A percentile compares a stretch with the other conserved stretches of the same genome.
These are phyloP conservation scores for Ischnura elegans DNA, from an alignment of 2,888 invertebrate species.

Conservation along the genomic window DNA sequence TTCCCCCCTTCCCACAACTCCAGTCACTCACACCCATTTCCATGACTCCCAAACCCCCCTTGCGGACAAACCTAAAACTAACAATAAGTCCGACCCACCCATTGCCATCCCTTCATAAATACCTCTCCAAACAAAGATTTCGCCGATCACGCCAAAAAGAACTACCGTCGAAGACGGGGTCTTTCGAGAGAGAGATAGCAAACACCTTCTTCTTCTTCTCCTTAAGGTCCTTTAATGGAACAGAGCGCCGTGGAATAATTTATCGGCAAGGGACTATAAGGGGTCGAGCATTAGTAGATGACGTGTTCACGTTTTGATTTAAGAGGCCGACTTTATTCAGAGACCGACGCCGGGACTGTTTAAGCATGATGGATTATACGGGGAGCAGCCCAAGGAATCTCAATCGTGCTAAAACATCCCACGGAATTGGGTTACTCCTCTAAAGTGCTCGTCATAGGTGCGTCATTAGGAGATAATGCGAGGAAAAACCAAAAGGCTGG, in stretches of 20 bases:
- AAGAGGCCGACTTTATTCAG: neutral
- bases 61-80: neutral
- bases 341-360: neutral
- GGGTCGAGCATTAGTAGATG: neutral
- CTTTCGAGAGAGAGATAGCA: neutral
- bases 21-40: neutral
- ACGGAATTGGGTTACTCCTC: neutral
- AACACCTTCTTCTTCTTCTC: no score
- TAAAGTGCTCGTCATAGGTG: neutral
- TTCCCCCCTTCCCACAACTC: neutral
- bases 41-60: neutral
- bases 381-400: neutral
- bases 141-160: conserved; percentile 13
- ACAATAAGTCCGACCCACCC: neutral
- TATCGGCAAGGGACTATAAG: neutral
- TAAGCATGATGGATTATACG: conserved; percentile 21
- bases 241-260: neutral
- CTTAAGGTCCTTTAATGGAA: conserved; percentile 33
- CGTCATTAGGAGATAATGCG: no score
- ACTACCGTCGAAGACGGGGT: neutral
- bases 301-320: neutral
- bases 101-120: neutral
- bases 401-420: neutral
- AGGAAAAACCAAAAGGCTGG: no score
- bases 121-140: conserved; percentile 14